phyloP scores from a whole-genome alignment of 2,113 vertebrate genomes.

The Ahaetulla prasina region DNA sequence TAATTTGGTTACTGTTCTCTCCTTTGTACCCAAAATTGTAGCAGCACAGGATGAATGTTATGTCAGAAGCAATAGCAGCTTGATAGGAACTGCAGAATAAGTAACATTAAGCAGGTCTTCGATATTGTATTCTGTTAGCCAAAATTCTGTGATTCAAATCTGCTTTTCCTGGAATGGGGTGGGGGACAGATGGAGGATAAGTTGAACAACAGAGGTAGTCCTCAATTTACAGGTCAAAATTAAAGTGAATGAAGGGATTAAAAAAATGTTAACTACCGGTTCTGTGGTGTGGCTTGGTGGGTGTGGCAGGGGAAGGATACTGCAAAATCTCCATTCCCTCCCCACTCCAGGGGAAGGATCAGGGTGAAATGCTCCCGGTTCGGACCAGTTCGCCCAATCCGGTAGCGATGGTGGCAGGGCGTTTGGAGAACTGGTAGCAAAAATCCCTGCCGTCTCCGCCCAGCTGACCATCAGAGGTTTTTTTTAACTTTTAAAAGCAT shows the following conservation, averaged over 20 bases:
- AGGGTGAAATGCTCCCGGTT: too few relatives aligned
- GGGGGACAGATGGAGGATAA: background rate
- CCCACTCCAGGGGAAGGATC: too few relatives aligned
- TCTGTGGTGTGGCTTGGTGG: too few relatives aligned
- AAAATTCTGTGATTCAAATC: background rate
- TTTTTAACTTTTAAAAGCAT: too few relatives aligned
- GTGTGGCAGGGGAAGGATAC: too few relatives aligned
- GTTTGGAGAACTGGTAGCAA: too few relatives aligned
- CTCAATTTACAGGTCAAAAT: background rate
- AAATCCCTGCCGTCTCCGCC: too few relatives aligned
- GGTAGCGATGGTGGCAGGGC: too few relatives aligned
- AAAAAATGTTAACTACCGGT: too few relatives aligned
- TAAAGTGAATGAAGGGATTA: background rate
- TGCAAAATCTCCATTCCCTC: too few relatives aligned
- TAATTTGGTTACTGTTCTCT: background rate
- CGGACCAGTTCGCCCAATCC: too few relatives aligned
- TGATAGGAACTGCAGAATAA: background rate
- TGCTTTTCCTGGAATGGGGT: background rate
- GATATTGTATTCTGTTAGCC: background rate
- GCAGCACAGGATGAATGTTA: background rate
- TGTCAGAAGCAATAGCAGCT: background rate
- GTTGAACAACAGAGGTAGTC: background rate
- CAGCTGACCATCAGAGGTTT: too few relatives aligned
- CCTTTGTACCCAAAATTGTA: background rate
- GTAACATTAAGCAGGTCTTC: background rate